A percentile compares a stretch with the other conserved stretches of the same genome.
phyloP scores from a whole-genome alignment of 2,797 vertebrate species.

The Crocodylus rhombifer region DNA sequence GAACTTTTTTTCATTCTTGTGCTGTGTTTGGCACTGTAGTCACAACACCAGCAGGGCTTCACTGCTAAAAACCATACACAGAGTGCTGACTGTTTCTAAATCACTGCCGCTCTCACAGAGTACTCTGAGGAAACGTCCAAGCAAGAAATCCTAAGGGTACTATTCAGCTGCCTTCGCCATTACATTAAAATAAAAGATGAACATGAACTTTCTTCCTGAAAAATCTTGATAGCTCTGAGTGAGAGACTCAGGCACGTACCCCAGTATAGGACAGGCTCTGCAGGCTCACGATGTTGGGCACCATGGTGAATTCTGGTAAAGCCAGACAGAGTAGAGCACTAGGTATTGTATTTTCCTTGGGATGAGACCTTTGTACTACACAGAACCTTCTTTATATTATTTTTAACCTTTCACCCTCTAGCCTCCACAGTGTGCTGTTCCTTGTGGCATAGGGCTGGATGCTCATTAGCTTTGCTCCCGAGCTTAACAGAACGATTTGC shows the following conservation, averaged over 20 bases:
- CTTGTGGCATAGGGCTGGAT: neutral
- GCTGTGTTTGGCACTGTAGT: neutral
- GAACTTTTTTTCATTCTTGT: accelerated
- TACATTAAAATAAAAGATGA: neutral
- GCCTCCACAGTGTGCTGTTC: neutral
- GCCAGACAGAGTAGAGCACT: accelerated
- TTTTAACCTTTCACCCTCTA: neutral
- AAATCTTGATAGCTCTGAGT: neutral
- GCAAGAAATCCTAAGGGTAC: neutral
- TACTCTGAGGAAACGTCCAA: neutral
- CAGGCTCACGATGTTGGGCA: neutral
- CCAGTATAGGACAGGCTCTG: neutral
- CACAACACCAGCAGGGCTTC: neutral
- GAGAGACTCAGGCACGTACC: neutral
- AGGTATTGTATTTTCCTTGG: accelerated
- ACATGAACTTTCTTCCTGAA: neutral
- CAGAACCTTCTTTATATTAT: accelerated
- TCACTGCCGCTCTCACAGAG: neutral
- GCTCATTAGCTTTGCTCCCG: neutral
- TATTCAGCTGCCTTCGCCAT: neutral
- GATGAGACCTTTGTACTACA: neutral
- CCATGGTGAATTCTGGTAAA: neutral
- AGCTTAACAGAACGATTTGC: neutral
- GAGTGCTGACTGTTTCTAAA: neutral
- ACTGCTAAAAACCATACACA: neutral